Base-by-base conservation (phyloP, 2,113 vertebrate species). In the Pseudorectes ferrugineus region DNA sequence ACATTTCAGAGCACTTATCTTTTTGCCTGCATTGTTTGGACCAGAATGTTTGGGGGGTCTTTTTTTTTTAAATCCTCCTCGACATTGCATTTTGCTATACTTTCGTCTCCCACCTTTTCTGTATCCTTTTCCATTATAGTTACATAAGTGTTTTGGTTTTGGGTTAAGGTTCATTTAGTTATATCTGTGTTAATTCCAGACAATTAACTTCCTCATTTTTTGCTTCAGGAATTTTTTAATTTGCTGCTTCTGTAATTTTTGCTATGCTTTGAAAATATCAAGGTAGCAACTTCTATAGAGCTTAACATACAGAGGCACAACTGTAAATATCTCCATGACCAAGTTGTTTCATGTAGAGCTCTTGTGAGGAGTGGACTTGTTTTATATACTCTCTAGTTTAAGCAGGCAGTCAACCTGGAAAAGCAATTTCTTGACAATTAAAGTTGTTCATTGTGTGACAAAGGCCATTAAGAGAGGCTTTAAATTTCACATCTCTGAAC, bases 201-300 rank as follows among this genome's bases (percentile, higher is more conserved):
- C 43, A 76, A 73, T 93, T 94, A 95, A 62, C 31, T 79, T 72
- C n/a, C 36, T 91, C 20, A 35, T 87, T 93, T 93, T 59, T 92
- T 92, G 92, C 92, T 84, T 77, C 72, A 80, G 43, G 38, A 76
- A n/a, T 63, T 88, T 93, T 85, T 80, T 75, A 80, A 92, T 94
- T 92, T 85, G 38, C 79, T 71, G 52, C 20, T 62, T 73, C 84
- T 67, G 17, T 93, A 74, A 63, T 55, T 95, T 75, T 70, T 83
- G 58, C 42, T 6, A 2, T 76, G 54, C 54, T 85, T 70, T 46
- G 62, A 76, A 92, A 83, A 54, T 38, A 73, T 0, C 21, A 16
- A 54, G 29, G 18, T 68, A 35, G 38, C 38, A 54, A 6, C 26
- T 88, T 77, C 8, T 3, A 1, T 14, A 52, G 54, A 72, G 36